Percentiles rank a stretch among this genome's conserved stretches.
phyloP scores from a whole-genome alignment of 1,140 invertebrate species.

The Carposina sasakii region DNA sequence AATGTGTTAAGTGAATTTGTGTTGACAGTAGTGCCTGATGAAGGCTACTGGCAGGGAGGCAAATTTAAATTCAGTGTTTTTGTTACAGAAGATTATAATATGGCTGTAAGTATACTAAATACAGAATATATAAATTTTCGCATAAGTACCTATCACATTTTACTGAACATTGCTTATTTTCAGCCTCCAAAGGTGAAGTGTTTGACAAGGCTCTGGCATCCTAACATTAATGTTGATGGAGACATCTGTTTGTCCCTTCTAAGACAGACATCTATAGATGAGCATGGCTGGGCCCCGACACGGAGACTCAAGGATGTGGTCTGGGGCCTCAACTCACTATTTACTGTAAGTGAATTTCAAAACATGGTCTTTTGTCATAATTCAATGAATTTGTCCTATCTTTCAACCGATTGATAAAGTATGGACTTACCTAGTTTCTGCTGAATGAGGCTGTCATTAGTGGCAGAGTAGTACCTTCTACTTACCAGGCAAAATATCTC shows the following conservation, averaged over 20 bases:
- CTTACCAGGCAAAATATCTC: too few relatives aligned
- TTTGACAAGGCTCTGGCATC: constrained; percentile 94
- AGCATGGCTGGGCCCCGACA: constrained; percentile 95
- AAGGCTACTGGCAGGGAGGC: constrained; percentile 92
- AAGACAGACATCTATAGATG: constrained; percentile 93
- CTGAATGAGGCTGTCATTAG: too few relatives aligned
- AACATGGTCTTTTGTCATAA: not conserved
- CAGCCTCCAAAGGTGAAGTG: constrained; percentile 95
- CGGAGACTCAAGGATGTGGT: constrained; percentile 93
- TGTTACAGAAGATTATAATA: constrained; percentile 96
- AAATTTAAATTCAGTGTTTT: constrained; percentile 88
- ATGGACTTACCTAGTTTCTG: too few relatives aligned
- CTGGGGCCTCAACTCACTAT: constrained; percentile 95
- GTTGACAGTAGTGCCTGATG: constrained; percentile 86
- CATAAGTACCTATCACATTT: not conserved
- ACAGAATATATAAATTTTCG: not conserved
- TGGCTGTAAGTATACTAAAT: constrained; percentile 78
- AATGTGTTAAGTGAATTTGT: constrained; percentile 87
- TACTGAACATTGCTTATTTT: constrained; percentile 42
- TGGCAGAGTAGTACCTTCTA: too few relatives aligned
- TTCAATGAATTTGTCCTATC: constrained; percentile 3
- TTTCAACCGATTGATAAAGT: too few relatives aligned
- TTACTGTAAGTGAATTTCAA: constrained; percentile 81
- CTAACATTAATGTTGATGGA: constrained; percentile 96
- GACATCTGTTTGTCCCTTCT: constrained; percentile 94